A percentile compares a stretch with the other conserved stretches of the same genome.
Conservation (phyloP, 2,797 vertebrate genomes). For the Enteromius mattozi region DNA sequence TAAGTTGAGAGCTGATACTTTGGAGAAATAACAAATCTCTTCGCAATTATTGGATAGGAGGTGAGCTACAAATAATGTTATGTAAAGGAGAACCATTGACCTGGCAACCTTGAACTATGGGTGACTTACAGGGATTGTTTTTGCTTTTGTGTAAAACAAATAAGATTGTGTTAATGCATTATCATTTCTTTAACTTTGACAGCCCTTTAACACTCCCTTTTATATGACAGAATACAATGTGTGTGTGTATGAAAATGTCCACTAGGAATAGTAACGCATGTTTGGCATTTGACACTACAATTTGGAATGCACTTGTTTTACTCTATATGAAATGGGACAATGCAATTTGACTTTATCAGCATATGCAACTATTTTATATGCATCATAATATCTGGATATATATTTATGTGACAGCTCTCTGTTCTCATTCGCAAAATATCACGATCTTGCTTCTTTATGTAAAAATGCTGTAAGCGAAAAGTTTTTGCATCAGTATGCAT, state of each 20-base stretch:
- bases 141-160: not conserved
- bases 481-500: slow-evolving; percentile 5
- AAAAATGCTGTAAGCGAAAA: not conserved
- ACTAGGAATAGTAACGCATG: not conserved
- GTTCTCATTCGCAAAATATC: not conserved
- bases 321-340: not conserved
- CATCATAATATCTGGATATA: not conserved
- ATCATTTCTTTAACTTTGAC: not conserved
- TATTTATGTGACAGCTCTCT: not conserved
- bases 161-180: not conserved
- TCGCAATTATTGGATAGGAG: not conserved
- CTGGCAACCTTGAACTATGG: not conserved
- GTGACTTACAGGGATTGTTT: not conserved
- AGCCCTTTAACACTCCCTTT: not conserved
- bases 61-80: not conserved
- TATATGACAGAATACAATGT: not conserved
- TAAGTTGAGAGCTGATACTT: not conserved
- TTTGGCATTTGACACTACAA: not conserved
- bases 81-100: not conserved
- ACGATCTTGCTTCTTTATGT: not conserved
- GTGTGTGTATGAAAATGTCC: not conserved
- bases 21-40: not conserved
- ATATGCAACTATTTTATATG: not conserved
- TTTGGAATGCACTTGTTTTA: not conserved
- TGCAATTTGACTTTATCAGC: not conserved